These are phyloP conservation scores for Anolis carolinensis DNA, from an alignment of 2,113 vertebrate species.

Conservation along the genomic window DNA sequence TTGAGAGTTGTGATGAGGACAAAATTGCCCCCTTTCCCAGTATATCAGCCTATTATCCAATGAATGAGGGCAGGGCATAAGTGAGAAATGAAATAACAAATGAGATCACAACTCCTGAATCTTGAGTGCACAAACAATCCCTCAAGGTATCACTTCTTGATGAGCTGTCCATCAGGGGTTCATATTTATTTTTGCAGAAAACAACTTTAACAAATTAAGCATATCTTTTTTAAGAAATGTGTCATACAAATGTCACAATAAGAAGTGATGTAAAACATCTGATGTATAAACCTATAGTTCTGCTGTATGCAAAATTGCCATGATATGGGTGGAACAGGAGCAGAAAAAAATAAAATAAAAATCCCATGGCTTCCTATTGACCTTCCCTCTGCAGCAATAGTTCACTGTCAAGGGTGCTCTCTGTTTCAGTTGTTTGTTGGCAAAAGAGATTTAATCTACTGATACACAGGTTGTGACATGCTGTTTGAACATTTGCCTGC, in stretches of 20 bases:
- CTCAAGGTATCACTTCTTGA: neutral
- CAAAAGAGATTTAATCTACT: slow-evolving; percentile 85
- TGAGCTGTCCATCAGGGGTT: neutral
- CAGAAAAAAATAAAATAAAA: neutral
- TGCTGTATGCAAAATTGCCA: slow-evolving; percentile 35
- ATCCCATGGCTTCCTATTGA: slow-evolving; percentile 62
- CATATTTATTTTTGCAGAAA: neutral
- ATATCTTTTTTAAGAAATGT: neutral
- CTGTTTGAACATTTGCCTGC: slow-evolving; percentile 87
- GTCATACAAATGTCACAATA: neutral
- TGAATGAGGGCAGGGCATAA: neutral
- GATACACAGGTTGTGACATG: slow-evolving; percentile 94
- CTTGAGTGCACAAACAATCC: neutral
- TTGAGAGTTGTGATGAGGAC: neutral
- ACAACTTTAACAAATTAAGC: neutral
- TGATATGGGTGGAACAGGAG: neutral
- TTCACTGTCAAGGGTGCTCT: slow-evolving; percentile 72
- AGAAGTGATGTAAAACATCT: slow-evolving; percentile 25
- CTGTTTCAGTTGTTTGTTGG: slow-evolving; percentile 84
- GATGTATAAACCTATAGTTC: neutral
- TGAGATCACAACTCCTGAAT: too few species aligned
- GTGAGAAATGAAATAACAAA: neutral
- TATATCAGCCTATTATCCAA: neutral
- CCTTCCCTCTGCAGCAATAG: slow-evolving; percentile 81
- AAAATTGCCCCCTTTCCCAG: neutral